These are phyloP conservation scores for Micoletzkya japonica DNA, from an alignment of 2,888 invertebrate species.

Conservation along the genomic window DNA sequence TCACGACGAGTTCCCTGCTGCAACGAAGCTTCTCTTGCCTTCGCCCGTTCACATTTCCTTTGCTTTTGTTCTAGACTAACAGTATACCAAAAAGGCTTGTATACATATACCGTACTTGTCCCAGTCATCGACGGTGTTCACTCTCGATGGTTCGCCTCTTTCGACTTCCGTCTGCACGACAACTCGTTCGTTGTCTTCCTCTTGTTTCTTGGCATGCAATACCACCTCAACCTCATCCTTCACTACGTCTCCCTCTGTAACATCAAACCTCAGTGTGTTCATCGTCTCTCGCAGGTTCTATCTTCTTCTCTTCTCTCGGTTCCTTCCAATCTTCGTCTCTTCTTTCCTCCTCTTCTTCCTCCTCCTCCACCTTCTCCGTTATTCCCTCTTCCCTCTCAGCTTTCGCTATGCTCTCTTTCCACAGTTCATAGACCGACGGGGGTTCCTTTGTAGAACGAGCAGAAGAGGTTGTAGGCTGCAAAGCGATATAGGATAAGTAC, in stretches of 20 bases:
- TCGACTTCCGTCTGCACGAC: neutral
- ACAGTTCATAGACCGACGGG: conserved; percentile 15
- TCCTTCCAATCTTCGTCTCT: neutral
- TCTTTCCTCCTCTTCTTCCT: conserved; percentile 7
- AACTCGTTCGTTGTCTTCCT: no score
- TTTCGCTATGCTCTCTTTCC: conserved; percentile 2
- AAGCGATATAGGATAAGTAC: neutral
- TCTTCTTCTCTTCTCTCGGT: no score
- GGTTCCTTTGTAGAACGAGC: neutral
- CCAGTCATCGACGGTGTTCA: no score
- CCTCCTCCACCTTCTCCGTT: neutral
- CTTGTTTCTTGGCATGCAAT: no score
- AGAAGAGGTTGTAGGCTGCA: neutral
- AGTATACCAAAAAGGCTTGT: no score
- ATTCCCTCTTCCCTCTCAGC: conserved; percentile 9
- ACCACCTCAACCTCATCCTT: neutral
- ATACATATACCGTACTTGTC: no score
- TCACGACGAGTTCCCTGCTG: neutral
- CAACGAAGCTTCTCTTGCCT: neutral
- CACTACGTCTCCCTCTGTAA: neutral
- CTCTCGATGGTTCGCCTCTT: conserved; percentile 1
- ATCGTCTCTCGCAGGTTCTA: no score
- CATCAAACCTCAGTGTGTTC: no score
- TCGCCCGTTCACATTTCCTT: no score
- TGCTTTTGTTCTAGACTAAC: no score